Evolutionary conservation across 2,113 vertebrate species (phyloP).

Genomic region (Platycercus adscitus): DNA sequence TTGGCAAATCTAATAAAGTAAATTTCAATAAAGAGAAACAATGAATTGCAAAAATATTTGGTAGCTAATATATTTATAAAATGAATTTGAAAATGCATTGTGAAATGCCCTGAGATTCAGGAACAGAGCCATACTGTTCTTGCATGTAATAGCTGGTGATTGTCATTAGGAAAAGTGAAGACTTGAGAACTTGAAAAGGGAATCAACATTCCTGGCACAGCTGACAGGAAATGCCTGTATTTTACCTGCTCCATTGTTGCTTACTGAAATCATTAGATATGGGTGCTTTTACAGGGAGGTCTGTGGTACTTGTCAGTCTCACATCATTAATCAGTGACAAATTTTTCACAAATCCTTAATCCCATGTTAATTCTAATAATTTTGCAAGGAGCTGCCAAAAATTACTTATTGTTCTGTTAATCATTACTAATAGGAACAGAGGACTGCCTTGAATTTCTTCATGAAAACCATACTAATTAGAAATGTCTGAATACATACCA

Average conservation of each 20-base stretch:
- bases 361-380: conserved; percentile 72
- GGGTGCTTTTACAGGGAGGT: conserved; percentile 26
- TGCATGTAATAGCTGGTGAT: not conserved
- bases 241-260: not conserved
- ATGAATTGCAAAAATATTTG: not conserved
- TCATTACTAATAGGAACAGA: conserved; percentile 78
- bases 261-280: conserved; percentile 14
- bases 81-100: not conserved
- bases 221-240: not conserved
- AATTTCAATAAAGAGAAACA: not conserved
- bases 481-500: conserved; percentile 80
- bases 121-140: not conserved
- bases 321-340: conserved; percentile 66
- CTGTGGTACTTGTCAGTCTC: conserved; percentile 49
- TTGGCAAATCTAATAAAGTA: not conserved
- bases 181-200: not conserved
- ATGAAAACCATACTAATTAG: conserved; percentile 80
- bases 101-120: not conserved
- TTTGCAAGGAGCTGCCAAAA: conserved; percentile 75
- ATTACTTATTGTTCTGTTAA: conserved; percentile 80
- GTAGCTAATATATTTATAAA: not conserved
- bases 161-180: not conserved
- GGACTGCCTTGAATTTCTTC: conserved; percentile 69
- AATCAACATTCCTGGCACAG: not conserved
- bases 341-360: conserved; percentile 67